Base-by-base conservation (phyloP, 2,113 vertebrate species). In the Xiphophorus maculatus region DNA sequence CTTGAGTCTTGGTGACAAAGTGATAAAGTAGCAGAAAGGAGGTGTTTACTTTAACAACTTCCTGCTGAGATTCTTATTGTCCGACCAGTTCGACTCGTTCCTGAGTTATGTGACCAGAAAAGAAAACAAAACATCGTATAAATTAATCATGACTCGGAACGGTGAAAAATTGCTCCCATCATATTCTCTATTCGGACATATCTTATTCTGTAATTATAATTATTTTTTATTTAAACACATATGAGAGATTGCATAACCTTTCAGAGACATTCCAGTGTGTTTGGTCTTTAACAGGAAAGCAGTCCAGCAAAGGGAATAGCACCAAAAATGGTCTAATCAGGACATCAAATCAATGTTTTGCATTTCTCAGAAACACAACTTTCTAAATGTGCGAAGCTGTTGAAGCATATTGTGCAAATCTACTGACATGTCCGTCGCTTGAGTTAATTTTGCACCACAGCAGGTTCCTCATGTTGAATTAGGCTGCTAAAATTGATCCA, bases 61-160 rank as follows among this genome's bases (percentile, higher is more conserved):
- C 75, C 83, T 90, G 73, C 79, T 69, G 51, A 82, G 84, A 87
- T 81, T 82, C 42, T 1, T 11, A 69, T 77, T 48, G 66, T 73
- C 63, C 11, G 71, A 92, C 93, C 79, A 65, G 93, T 92, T 73
- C 10, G 60, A 90, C 93, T 85, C 74, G 93, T 42, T 93, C 72
- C 3, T 19, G 12, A 71, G 64, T 51, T 37, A 51, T 42, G 19
- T 32, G 37, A 19, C 44, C 1, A 3, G 62, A 77, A 69, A 63
- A 80, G 63, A 27, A 4, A 63, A 80, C 63, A 60, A 79, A 67
- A 25, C 35, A 32, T 4, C 42, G 25, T 22, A 60, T 25, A 54
- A 54, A 61, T 71, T 35, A 28, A 33, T 40, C 10, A n/a, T 58
- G 7, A 58, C 7, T 22, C 17, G 7, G 51, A 35, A 54, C 19